Conservation (phyloP, 2,797 vertebrate genomes). For the Muraenolepis orangiensis region DNA sequence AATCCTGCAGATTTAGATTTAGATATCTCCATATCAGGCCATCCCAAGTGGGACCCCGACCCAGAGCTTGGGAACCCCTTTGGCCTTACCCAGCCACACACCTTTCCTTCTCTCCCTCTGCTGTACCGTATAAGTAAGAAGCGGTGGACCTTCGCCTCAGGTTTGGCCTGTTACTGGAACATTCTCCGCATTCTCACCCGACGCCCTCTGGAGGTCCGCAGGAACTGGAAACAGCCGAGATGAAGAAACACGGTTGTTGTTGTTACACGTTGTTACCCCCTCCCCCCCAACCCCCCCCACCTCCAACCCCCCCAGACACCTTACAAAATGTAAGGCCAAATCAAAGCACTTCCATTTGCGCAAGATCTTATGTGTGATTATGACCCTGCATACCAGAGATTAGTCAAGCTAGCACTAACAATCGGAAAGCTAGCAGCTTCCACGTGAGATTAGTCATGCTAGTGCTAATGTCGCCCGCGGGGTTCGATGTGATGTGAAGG, state of each 20-base stretch:
- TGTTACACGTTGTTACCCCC: neutral
- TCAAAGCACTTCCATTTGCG: neutral
- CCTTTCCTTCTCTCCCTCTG: no score
- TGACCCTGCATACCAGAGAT: neutral
- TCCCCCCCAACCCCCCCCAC: neutral
- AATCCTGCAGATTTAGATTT: no score
- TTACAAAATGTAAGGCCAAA: neutral
- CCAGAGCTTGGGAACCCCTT: no score
- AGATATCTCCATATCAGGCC: no score
- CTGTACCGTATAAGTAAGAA: no score
- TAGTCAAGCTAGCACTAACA: neutral
- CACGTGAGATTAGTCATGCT: neutral
- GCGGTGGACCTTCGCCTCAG: neutral
- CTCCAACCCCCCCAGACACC: neutral
- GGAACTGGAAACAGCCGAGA: neutral
- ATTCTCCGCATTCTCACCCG: neutral
- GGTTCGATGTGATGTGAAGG: no score
- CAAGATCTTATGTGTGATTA: neutral
- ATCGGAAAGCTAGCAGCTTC: neutral
- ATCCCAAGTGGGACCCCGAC: no score
- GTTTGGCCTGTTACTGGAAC: neutral
- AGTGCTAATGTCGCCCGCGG: no score
- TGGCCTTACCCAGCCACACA: no score
- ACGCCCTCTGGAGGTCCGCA: neutral
- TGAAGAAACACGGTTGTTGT: neutral